Percentiles rank a stretch among this genome's conserved stretches.
phyloP scores from a whole-genome alignment of 2,888 invertebrate species.

The Cetonia aurata region DNA sequence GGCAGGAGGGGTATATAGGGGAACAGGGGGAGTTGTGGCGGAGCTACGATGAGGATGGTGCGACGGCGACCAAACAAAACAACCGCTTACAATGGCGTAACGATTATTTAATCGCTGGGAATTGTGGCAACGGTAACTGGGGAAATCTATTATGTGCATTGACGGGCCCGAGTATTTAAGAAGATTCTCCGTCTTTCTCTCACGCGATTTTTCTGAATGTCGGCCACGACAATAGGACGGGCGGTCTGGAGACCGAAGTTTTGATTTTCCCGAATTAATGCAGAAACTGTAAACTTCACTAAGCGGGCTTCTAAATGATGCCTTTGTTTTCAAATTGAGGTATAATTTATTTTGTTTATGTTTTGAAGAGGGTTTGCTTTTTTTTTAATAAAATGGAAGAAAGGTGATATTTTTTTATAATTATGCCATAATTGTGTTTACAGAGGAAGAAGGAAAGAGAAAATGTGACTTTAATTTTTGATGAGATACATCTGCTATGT shows the following conservation, averaged over 20 bases:
- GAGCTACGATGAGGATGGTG: constrained; percentile 2
- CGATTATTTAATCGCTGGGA: constrained; percentile 36
- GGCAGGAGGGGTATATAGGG: not conserved
- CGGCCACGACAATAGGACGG: not conserved
- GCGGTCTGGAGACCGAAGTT: constrained; percentile 4
- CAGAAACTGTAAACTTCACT: constrained; percentile 25
- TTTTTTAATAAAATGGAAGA: not conserved
- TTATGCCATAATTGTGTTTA: not conserved
- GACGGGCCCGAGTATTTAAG: constrained; percentile 26
- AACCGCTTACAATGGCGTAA: constrained; percentile 34
- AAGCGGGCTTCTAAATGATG: constrained; percentile 22
- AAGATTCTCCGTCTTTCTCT: constrained; percentile 18
- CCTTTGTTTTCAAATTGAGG: constrained; percentile 24
- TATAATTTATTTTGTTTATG: constrained; percentile 28
- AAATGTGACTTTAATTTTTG: not conserved
- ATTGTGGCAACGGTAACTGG: constrained; percentile 35
- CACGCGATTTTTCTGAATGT: constrained; percentile 23
- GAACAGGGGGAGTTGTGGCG: not conserved
- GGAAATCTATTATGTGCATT: constrained; percentile 36
- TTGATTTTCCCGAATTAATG: constrained; percentile 19
- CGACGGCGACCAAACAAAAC: constrained; percentile 30
- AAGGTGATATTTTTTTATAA: not conserved
- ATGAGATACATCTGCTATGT: no score
- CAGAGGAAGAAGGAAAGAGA: constrained; percentile 1
- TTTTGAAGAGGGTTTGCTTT: not conserved